Evolutionary conservation across 2,888 invertebrate genomes (phyloP).

Genomic region (Cryptus armator): DNA sequence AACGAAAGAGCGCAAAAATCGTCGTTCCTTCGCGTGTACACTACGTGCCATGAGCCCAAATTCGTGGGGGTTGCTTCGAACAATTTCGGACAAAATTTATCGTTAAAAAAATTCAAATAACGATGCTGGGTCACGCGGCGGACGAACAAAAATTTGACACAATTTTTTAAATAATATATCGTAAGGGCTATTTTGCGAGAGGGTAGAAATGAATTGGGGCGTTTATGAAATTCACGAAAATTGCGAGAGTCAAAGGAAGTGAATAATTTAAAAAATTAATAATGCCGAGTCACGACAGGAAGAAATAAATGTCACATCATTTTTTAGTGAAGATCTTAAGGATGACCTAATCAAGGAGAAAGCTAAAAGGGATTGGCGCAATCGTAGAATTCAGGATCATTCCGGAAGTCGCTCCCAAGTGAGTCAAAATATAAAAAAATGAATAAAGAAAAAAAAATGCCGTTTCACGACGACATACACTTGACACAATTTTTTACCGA

Average conservation of each 20-base stretch:
- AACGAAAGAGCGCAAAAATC: constrained; percentile 46
- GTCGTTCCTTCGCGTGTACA: constrained; percentile 34
- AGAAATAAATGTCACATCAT: too few species aligned
- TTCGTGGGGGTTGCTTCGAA: constrained; percentile 18
- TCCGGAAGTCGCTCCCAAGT: background rate
- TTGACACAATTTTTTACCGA: background rate
- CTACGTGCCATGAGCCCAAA: background rate
- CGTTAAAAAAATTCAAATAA: background rate
- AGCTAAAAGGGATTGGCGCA: too few species aligned
- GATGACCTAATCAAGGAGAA: too few species aligned
- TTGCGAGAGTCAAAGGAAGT: background rate
- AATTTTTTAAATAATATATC: constrained; percentile 23
- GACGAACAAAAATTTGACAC: constrained; percentile 19
- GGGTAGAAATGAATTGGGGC: background rate
- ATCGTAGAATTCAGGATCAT: too few species aligned
- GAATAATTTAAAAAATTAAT: background rate
- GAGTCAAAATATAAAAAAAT: too few species aligned
- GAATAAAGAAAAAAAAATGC: too few species aligned
- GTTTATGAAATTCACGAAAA: constrained; percentile 33
- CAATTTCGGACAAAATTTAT: constrained; percentile 20
- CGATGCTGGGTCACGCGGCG: too few species aligned
- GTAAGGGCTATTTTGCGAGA: background rate
- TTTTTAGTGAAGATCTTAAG: too few species aligned
- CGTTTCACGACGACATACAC: background rate
- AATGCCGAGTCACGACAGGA: background rate